phyloP scores from a whole-genome alignment of 92 coral and sea anemone genomes.

The Nematostella vectensis region DNA sequence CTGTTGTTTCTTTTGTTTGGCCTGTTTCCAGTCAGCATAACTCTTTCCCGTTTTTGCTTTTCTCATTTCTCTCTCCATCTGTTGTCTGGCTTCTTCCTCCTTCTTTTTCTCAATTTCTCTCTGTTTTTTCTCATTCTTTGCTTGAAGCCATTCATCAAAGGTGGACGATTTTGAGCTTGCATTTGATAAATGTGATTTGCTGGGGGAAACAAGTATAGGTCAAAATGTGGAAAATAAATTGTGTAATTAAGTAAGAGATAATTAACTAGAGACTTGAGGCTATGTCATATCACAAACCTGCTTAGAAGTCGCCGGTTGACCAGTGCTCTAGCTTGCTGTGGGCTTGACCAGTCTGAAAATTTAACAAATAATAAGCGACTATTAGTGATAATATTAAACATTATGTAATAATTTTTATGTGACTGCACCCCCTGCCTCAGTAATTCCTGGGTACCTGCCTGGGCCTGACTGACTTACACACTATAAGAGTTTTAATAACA shows the following conservation, averaged over 20 bases:
- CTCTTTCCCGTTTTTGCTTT: conserved; percentile 30
- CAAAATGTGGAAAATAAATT: background rate
- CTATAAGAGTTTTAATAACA: too few relatives aligned
- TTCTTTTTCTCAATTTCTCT: conserved; percentile 36
- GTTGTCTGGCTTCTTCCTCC: conserved; percentile 33
- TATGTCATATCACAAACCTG: background rate
- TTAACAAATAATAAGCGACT: too few relatives aligned
- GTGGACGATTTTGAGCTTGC: conserved; percentile 70
- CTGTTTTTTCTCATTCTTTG: conserved; percentile 48
- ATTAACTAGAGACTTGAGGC: too few relatives aligned
- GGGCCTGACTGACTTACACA: too few relatives aligned
- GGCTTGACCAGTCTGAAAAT: background rate
- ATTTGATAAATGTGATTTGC: conserved; percentile 55
- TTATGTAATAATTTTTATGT: too few relatives aligned
- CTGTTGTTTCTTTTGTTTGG: conserved; percentile 41
- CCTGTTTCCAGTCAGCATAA: conserved; percentile 67
- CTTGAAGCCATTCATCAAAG: conserved; percentile 88
- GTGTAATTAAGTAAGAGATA: background rate
- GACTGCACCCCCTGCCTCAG: too few relatives aligned
- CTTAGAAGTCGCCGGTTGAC: background rate
- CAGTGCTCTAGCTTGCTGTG: background rate
- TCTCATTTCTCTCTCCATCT: conserved; percentile 37
- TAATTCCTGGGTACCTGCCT: too few relatives aligned
- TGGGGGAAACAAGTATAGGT: conserved; percentile 7
- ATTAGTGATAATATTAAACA: too few relatives aligned